Percentiles rank a stretch among this genome's conserved stretches.
Evolutionary conservation across 1,140 invertebrate genomes (phyloP).

Genomic region (Zaprionus davidi): DNA sequence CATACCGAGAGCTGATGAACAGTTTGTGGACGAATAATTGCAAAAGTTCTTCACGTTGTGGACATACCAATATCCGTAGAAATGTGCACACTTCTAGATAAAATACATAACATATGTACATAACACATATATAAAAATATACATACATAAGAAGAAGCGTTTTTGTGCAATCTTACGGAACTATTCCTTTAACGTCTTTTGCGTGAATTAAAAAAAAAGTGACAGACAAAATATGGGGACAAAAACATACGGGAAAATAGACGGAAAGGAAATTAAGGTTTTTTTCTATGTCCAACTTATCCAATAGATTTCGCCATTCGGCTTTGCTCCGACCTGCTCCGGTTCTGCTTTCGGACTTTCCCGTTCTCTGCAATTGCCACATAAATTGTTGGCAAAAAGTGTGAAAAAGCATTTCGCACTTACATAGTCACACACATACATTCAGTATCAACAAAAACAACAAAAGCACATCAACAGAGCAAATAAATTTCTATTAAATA

Average conservation of each 20-base stretch:
- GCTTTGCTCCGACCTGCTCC: constrained; percentile 7
- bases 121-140: not conserved
- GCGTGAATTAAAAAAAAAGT: not conserved
- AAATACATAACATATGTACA: not conserved
- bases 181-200: too few species aligned
- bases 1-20: not conserved
- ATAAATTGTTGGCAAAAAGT: constrained; percentile 74
- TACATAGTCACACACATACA: constrained; percentile 11
- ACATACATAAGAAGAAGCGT: not conserved
- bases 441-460: constrained; percentile 6
- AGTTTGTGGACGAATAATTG: constrained; percentile 7
- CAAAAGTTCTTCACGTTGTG: not conserved
- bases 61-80: not conserved
- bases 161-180: not conserved
- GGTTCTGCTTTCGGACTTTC: not conserved
- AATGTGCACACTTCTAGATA: not conserved
- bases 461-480: constrained; percentile 24
- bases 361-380: constrained; percentile 26
- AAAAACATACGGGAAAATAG: constrained; percentile 48
- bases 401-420: constrained; percentile 65
- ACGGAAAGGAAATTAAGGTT: constrained; percentile 61
- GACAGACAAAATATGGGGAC: constrained; percentile 26
- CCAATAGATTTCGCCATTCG: constrained; percentile 32
- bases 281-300: constrained; percentile 63
- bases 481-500: constrained; percentile 80